Base-by-base conservation (phyloP, 2,797 vertebrate species). In the Psittacula derbiana region DNA sequence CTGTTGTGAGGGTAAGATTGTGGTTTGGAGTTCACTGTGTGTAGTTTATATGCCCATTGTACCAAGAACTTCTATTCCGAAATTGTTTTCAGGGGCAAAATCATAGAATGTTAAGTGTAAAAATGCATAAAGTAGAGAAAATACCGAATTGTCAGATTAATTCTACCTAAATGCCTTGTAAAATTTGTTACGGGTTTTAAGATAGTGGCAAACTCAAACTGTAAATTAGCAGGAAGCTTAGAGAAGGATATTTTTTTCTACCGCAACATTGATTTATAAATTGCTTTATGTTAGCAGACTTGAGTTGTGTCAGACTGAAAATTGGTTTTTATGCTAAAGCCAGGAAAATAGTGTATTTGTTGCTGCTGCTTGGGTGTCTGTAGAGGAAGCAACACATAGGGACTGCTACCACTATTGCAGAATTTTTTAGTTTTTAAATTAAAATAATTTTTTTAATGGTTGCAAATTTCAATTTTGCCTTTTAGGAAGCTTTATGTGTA, bases 291-390 rank as follows among this genome's bases (percentile, higher is more conserved):
- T 62, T 83, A 66, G 36, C 57, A 85, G 31, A 44, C 55, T 73
- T 70, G 33, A 78, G 6, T 64, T 72, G 44, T 91, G 69, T 80
- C 57, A 80, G 67, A 82, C 80, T 80, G 69, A 83, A 64, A 57
- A 41, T 61, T 17, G 0, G 20, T 72, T 92, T 87, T 55, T 47
- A 30, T 74, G 55, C 43, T 86, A 64, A 61, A 76, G 23, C 18
- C 38, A 38, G 44, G 66, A 78, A 52, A 78, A 50, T 93, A 61
- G 80, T 47, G 12, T 71, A 71, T 80, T 92, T 38, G n/a, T 47
- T 88, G 70, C 49, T 89, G n/a, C 74, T 86, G 76, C 65, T 33
- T 86, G 72, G 38, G 38, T 88, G 86, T 86, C 49, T 95, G 83
- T 33, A 67, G 80, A 67, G 65, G 76, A 92, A 41, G 61, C 41